Base-by-base conservation (phyloP, 2,888 invertebrate genomes). In the Amphipoea lucens region DNA sequence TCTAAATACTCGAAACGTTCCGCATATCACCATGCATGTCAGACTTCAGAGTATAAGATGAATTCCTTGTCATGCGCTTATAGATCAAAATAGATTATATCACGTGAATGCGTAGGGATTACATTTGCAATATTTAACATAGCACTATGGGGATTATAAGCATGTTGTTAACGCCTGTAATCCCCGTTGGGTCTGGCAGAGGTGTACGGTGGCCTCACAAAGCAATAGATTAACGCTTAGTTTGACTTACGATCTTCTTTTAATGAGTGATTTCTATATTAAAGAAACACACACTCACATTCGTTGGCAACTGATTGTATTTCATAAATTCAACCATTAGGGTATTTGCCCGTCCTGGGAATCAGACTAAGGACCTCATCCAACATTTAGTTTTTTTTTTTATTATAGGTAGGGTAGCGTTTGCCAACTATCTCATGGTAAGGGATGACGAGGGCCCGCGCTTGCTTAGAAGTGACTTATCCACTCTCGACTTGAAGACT, bases 1-100 rank as follows among this genome's bases (percentile, higher is more conserved):
- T 65, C 81, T 69, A 65, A 77, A 74, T 81, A 74, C 36, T 74
- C 36, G 54, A 65, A 72, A 45, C 54, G 54, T 66, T 81, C 62
- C 40, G 74, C 45, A 65, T 74, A 63, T 71, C 36, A 60, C 40
- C 6, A 62, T n/a, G 29, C 72, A 48, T 48, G 63, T 14, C 36
- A 14, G 36, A 36, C 36, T 36, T 36, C 36, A 36, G 70, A 14
- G 57, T 29, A 42, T 12, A 51, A 68, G 36, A 57, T 82, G 51
- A 17, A 40, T 68, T 68, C 60, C 67, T 57, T 72, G 71, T 77
- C 57, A 82, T 73, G 57, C 51, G 17, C 40, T 57, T 80, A 54
- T 66, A 2, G 57, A 81, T 62, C 9, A 40, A 73, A 79, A 66
- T 71, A 79, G 20, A 57, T 14, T 12, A 1, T n/a, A 45, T 57